Conservation (phyloP, 2,888 invertebrate species). For the Xestoiulus laeticollis region DNA sequence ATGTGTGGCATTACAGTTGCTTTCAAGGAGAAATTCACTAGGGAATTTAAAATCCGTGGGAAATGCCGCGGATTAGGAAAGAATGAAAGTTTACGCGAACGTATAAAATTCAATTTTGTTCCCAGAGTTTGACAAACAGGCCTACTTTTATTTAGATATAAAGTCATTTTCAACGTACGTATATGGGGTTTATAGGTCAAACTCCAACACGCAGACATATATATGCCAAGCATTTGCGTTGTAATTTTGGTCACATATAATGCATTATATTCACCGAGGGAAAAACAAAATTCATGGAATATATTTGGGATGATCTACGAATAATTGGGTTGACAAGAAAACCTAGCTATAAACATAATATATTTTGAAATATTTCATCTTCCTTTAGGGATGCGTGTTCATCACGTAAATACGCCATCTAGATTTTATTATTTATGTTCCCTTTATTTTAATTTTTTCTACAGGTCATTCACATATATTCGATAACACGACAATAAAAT, state of each 20-base stretch:
- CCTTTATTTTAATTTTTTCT: background rate
- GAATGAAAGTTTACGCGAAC: background rate
- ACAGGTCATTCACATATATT: background rate
- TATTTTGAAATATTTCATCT: background rate
- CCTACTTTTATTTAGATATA: background rate
- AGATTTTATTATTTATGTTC: background rate
- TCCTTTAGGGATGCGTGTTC: background rate
- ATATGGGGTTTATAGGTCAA: background rate
- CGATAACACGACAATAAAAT: too few species aligned
- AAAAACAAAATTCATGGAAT: background rate
- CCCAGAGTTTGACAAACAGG: background rate
- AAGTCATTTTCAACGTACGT: background rate
- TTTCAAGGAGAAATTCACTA: background rate
- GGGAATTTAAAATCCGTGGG: background rate
- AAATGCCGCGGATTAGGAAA: constrained; percentile 25
- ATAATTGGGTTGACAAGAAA: background rate
- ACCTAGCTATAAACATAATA: background rate
- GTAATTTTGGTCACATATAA: background rate
- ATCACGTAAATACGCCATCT: background rate
- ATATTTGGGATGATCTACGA: background rate
- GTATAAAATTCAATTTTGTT: constrained; percentile 2
- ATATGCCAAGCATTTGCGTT: background rate
- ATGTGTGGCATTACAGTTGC: background rate
- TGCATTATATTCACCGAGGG: background rate
- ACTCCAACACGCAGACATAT: background rate